Evolutionary conservation across 2,888 invertebrate species (phyloP).

Genomic region (Cyclophora albipunctata): DNA sequence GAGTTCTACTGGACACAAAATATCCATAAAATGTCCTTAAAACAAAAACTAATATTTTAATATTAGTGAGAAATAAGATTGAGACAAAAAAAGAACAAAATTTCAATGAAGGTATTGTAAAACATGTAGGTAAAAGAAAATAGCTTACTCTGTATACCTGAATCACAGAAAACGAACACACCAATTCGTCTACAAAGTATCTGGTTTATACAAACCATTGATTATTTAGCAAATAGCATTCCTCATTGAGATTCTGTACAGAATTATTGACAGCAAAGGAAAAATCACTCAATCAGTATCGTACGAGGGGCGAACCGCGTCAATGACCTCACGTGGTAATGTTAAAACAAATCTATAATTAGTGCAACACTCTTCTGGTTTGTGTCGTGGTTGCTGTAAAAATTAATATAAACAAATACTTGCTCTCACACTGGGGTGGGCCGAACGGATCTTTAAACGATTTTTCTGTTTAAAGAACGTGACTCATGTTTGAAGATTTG

Average conservation of each 20-base stretch:
- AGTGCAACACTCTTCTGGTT: constrained; percentile 61
- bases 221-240: constrained; percentile 1
- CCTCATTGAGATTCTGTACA: constrained; percentile 9
- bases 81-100: no score
- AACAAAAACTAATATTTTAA: no score
- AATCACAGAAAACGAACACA: no score
- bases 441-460: constrained; percentile 15
- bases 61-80: no score
- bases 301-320: constrained; percentile 30
- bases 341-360: constrained; percentile 62
- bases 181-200: no score
- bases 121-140: no score
- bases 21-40: no score
- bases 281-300: constrained; percentile 16
- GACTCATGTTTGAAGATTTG: no score
- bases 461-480: background rate
- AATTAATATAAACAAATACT: constrained; percentile 69
- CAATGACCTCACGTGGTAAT: constrained; percentile 66
- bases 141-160: no score
- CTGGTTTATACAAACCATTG: no score
- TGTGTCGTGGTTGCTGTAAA: constrained; percentile 72
- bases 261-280: constrained; percentile 15
- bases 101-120: no score
- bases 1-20: no score
- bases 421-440: constrained; percentile 66